Conservation (phyloP, 2,888 invertebrate species). For the Alcis repandata region DNA sequence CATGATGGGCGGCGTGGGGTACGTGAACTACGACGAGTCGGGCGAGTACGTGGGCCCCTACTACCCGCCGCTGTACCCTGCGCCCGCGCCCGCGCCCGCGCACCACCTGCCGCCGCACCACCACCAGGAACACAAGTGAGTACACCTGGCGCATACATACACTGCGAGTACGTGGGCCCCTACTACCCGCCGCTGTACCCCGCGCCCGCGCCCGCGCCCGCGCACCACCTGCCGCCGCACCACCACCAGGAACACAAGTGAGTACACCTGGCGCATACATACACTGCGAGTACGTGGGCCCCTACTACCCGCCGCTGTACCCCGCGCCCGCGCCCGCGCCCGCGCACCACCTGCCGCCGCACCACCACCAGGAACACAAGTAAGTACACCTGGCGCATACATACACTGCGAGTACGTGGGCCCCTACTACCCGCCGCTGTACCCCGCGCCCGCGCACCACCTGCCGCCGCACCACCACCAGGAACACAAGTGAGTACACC, state of each 20-base stretch:
- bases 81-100: conserved; percentile 41
- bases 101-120: conserved; percentile 44
- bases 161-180: conserved; percentile 68
- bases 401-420: conserved; percentile 71
- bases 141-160: too few relatives aligned
- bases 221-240: conserved; percentile 42
- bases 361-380: conserved; percentile 63
- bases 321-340: conserved; percentile 17
- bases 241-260: conserved; percentile 66
- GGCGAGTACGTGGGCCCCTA: conserved; percentile 69
- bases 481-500: conserved; percentile 74
- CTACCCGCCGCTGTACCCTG: conserved; percentile 54
- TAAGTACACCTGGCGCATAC: too few relatives aligned
- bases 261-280: too few relatives aligned
- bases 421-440: conserved; percentile 57
- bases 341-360: conserved; percentile 43
- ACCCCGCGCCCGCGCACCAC: conserved; percentile 32
- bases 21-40: conserved; percentile 75
- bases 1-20: conserved; percentile 79
- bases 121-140: conserved; percentile 67
- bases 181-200: conserved; percentile 56
- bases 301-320: conserved; percentile 57
- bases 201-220: conserved; percentile 14
- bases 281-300: conserved; percentile 70
- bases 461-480: conserved; percentile 46